Base-by-base conservation (phyloP, 2,888 invertebrate genomes). In the Nomada ferruginata region DNA sequence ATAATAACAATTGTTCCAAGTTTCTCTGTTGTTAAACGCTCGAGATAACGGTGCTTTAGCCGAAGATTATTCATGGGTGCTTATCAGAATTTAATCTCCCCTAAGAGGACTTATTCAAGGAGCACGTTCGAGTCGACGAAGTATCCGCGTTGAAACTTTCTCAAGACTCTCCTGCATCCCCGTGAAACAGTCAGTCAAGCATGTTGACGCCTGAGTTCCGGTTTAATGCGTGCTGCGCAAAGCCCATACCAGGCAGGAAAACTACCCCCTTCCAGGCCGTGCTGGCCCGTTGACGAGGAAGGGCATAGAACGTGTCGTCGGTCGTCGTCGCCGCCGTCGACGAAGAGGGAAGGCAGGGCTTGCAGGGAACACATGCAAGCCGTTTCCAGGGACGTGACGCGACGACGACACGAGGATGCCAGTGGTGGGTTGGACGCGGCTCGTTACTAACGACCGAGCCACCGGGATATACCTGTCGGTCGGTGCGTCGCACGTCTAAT, bases 401-500 rank as follows among this genome's bases (percentile, higher is more conserved):
- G 36, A 72, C 53, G 64, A 75, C 69, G 73, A 81, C 73, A 74
- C 64, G 55, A 36, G 23, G 66, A 55, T n/a, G 15, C 0, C 52
- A 53, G 29, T 42, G n/a, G 53, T 44, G 71, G 60, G 57, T 73
- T 53, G 76, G 76, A 87, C 76, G 82, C 70, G 81, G 69, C 57
- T 80, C 79, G 84, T 85, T 87, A 86, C 88, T 86, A 87, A 88
- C 84, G 87, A 87, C 76, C 85, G 53, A 26, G 76, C 71, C 76
- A 77, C 77, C 83, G 85, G 86, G 84, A 88, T 87, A 88, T 88
- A 88, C 87, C 85, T 88, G 88, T 88, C 89, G 82, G 85, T 76
- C 84, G 76, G 81, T 83, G 82, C 84, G 84, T 87, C 79, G 79
- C 85, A 76, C 80, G 87, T 90, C 89, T 91, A 91, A 91, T 92